Evolutionary conservation across 2,113 vertebrate genomes (phyloP), one percentile per base, ranked within the genome.

Genomic region (Panurus biarmicus): DNA sequence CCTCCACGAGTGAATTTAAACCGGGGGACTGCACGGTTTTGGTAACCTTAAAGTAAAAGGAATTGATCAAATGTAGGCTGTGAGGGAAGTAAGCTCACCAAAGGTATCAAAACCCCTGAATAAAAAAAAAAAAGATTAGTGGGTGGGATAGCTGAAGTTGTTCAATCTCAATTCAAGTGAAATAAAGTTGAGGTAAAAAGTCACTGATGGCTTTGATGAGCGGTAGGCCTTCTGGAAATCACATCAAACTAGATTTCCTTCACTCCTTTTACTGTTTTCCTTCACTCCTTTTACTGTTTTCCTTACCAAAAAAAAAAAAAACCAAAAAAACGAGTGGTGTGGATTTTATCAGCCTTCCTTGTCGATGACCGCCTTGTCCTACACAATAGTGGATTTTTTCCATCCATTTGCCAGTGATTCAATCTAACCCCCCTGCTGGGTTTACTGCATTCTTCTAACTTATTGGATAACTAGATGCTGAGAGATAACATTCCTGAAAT

Each of bases 401-500:
- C 96, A 97, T 97, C 97, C 97, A 97, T 98, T 98, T 98, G 97
- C 97, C 96, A 89, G 95, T 97, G 98, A 98, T 97, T 98, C 97
- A 97, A 95, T 97, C 96, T 97, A 96, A 91, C 97, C 96, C 97
- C 97, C 97, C 98, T 97, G 98, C 98, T 98, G 97, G 97, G 97
- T 97, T 98, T 97, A 97, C 98, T 97, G 97, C 97, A 98, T 98
- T 98, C 98, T 98, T 97, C 95, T 96, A 97, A 98, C 97, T 98
- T 98, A 98, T 96, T 98, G 98, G 97, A 98, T 98, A 98, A 98
- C 97, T 97, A 97, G 97, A 98, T 97, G 97, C 97, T 96, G 96
- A 97, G 96, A 98, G 97, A 98, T 98, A 98, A 98, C 98, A 98
- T 98, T 98, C 97, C 97, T 98, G 97, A 97, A 97, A 98, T 98